These are phyloP conservation scores for Damaliscus lunatus DNA, from an alignment of 2,113 vertebrate genomes.

Conservation along the genomic window DNA sequence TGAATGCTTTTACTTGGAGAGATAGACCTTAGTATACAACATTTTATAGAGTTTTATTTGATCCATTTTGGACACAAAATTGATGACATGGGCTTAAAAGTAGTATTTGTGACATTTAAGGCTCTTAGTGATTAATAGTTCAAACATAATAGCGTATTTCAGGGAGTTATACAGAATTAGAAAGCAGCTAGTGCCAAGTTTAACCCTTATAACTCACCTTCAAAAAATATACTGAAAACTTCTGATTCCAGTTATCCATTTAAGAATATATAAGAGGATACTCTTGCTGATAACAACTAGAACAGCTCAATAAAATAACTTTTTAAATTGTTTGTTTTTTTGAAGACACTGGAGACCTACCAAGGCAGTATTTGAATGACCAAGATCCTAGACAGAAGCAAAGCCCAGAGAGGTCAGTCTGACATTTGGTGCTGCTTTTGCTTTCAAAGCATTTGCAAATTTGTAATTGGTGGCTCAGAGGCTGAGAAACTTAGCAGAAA, in stretches of 20 bases:
- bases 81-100: not conserved
- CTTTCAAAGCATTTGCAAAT: not conserved
- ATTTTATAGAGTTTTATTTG: conserved; percentile 9
- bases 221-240: conserved; percentile 8
- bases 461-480: not conserved
- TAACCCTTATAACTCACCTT: not conserved
- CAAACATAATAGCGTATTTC: not conserved
- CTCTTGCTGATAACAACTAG: not conserved
- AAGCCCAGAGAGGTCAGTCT: not conserved
- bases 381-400: conserved; percentile 2
- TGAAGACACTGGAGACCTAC: not conserved
- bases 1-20: not conserved
- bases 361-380: not conserved
- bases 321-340: not conserved
- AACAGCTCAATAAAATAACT: not conserved
- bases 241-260: not conserved
- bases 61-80: not conserved
- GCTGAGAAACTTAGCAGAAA: conserved; percentile 4
- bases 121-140: not conserved
- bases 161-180: not conserved
- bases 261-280: not conserved
- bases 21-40: not conserved
- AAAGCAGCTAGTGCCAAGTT: not conserved
- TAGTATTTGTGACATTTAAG: conserved; percentile 8
- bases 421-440: not conserved